Evolutionary conservation across 2,888 invertebrate genomes (phyloP).

Genomic region (Hesperia comma): DNA sequence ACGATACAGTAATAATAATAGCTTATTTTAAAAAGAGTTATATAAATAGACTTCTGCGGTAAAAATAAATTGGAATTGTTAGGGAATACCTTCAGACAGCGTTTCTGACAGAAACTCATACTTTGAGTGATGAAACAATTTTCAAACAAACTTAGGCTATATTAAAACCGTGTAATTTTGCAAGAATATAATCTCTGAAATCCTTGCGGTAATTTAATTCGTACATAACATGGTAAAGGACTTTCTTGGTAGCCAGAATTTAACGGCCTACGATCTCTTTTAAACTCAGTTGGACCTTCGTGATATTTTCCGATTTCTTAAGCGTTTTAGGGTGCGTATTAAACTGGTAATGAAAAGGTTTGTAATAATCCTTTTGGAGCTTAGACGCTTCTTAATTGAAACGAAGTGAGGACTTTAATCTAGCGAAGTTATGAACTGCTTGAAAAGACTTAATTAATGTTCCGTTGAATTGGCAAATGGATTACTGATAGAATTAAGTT

Average conservation of each 20-base stretch:
- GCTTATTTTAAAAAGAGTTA: too few relatives aligned
- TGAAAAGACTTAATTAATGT: too few relatives aligned
- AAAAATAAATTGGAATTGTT: too few relatives aligned
- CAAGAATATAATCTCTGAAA: background rate
- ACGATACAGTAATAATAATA: too few relatives aligned
- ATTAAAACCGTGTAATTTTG: background rate
- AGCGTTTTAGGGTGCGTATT: constrained; percentile 4
- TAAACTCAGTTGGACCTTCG: too few relatives aligned
- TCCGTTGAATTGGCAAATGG: too few relatives aligned
- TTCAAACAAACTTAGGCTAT: too few relatives aligned
- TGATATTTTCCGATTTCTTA: background rate
- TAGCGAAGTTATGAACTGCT: constrained; percentile 7
- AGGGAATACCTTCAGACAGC: too few relatives aligned
- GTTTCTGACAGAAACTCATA: too few relatives aligned
- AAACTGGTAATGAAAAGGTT: constrained; percentile 8
- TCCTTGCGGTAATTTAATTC: constrained; percentile 13
- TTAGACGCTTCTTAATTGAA: constrained; percentile 18
- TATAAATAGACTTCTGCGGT: too few relatives aligned
- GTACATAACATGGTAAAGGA: background rate
- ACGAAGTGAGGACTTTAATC: background rate
- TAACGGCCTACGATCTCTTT: background rate
- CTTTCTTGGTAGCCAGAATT: constrained; percentile 6
- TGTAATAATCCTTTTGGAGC: constrained; percentile 5
- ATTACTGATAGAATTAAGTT: too few relatives aligned
- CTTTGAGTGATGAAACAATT: too few relatives aligned